Conservation (phyloP, 2,113 vertebrate genomes). For the Larimichthys polyactis region DNA sequence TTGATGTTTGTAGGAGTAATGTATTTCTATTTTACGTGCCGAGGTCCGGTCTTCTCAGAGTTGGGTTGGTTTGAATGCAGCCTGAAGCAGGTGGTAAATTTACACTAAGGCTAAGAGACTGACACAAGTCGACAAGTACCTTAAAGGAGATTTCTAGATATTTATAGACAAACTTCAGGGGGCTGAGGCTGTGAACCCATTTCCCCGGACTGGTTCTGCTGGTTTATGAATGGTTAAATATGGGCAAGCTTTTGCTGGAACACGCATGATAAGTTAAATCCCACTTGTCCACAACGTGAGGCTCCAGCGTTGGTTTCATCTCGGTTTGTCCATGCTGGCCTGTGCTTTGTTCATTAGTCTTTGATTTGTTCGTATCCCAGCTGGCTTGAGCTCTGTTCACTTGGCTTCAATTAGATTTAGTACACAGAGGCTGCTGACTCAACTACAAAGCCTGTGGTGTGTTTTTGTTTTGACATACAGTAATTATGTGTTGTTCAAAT, state of each 20-base stretch:
- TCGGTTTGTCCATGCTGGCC: slow-evolving; percentile 41
- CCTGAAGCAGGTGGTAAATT: no score
- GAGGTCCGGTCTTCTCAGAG: no score
- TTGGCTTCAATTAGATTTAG: slow-evolving; percentile 51
- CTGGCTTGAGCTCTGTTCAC: slow-evolving; percentile 31
- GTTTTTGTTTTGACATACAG: slow-evolving; percentile 32
- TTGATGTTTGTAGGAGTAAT: neutral
- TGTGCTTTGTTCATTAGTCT: slow-evolving; percentile 55
- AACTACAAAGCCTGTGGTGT: slow-evolving; percentile 38
- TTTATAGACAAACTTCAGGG: neutral
- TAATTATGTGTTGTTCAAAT: slow-evolving; percentile 17
- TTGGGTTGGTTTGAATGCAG: no score
- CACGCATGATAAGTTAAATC: neutral
- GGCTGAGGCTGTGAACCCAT: neutral
- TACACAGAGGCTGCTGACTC: slow-evolving; percentile 38
- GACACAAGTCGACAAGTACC: no score
- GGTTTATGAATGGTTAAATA: neutral
- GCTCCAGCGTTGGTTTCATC: slow-evolving; percentile 28
- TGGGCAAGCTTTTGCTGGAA: neutral
- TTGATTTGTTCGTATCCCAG: slow-evolving; percentile 49
- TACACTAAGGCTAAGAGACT: no score
- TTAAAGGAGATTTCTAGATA: neutral
- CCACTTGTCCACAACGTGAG: neutral
- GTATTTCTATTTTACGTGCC: neutral
- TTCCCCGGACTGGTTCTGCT: neutral